Percentiles rank a stretch among this genome's conserved stretches.
Conservation (phyloP, 1,140 invertebrate species). For the Scaptomyza graminum region DNA sequence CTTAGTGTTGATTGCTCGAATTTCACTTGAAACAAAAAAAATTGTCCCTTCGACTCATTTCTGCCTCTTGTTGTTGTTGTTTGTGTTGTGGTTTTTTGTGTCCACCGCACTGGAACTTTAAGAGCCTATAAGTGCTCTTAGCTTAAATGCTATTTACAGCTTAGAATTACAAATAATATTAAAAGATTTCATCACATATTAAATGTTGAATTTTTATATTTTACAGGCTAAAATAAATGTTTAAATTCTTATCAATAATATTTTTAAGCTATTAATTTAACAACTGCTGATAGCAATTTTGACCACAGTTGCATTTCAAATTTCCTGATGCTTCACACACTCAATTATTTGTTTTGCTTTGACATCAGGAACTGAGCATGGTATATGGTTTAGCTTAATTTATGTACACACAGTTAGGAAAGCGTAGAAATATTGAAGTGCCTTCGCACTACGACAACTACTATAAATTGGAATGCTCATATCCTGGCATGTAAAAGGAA, state of each 20-base stretch:
- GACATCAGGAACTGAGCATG: not conserved
- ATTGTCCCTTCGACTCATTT: conserved; percentile 21
- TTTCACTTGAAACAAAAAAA: conserved; percentile 56
- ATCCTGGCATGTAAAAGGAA: conserved; percentile 53
- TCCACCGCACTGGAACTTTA: not conserved
- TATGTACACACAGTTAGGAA: conserved; percentile 59
- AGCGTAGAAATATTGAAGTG: conserved; percentile 42
- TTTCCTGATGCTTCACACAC: too few species aligned
- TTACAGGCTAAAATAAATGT: not conserved
- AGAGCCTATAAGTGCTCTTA: too few species aligned
- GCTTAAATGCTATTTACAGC: conserved; percentile 7
- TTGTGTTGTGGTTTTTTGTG: conserved; percentile 70
- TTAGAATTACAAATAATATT: not conserved
- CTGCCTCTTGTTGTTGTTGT: conserved; percentile 5
- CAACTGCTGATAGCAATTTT: too few species aligned
- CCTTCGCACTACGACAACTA: conserved; percentile 38
- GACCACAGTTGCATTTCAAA: too few species aligned
- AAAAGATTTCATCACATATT: not conserved
- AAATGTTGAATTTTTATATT: too few species aligned
- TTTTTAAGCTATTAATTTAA: too few species aligned
- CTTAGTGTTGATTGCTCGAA: conserved; percentile 78
- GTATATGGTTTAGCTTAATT: conserved; percentile 47
- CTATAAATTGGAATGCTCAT: conserved; percentile 79
- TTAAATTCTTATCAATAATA: too few species aligned
- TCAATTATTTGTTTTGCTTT: conserved; percentile 46